These are phyloP conservation scores for Rhabdomys pumilio DNA, from an alignment of 2,797 vertebrate genomes.

Conservation along the genomic window DNA sequence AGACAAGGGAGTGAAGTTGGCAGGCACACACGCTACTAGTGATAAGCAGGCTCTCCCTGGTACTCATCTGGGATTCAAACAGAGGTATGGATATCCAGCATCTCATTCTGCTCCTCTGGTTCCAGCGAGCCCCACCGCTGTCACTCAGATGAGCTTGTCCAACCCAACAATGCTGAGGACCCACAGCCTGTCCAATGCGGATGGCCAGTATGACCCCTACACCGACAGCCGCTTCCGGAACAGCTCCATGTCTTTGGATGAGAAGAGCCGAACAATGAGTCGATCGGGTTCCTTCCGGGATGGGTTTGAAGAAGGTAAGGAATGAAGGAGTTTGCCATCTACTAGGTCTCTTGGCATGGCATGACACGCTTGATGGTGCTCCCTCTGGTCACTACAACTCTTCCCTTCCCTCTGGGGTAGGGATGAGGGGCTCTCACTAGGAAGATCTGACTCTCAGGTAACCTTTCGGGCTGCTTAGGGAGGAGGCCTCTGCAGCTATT, in stretches of 20 bases:
- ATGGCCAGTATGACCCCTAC: constrained; percentile 93
- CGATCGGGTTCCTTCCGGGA: constrained; percentile 98
- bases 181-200: constrained; percentile 96
- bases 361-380: not conserved
- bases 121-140: constrained; percentile 95
- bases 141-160: constrained; percentile 94
- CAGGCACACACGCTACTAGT: not conserved
- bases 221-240: constrained; percentile 95
- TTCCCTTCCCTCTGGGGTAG: not conserved
- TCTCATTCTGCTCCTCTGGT: constrained; percentile 35
- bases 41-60: not conserved
- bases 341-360: accelerated
- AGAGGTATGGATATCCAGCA: not conserved
- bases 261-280: constrained; percentile 98
- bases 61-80: not conserved
- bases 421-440: not conserved
- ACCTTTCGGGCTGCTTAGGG: not conserved
- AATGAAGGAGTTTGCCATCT: accelerated
- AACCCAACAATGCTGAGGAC: constrained; percentile 93
- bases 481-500: constrained; percentile 28
- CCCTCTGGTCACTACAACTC: not conserved
- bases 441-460: not conserved
- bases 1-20: not conserved
- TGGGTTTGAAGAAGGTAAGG: constrained; percentile 98
- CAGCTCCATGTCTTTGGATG: constrained; percentile 98